phyloP scores from a whole-genome alignment of 2,888 invertebrate genomes.

The Lasioglossum lativentre region DNA sequence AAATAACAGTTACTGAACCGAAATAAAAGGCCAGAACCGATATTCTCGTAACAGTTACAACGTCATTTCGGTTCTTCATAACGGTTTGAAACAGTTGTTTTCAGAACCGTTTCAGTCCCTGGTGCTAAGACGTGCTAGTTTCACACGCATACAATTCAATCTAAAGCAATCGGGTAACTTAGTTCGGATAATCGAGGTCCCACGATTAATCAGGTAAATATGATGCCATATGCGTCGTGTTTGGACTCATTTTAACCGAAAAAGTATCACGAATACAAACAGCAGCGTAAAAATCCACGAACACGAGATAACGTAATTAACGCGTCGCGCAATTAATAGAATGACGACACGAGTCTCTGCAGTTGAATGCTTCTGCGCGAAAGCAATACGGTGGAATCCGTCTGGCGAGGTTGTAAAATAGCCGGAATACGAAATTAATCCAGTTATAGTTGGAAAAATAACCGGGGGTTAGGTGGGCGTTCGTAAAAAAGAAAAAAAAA shows the following conservation, averaged over 20 bases:
- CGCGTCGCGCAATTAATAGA: not conserved
- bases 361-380: not conserved
- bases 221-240: not conserved
- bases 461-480: slow-evolving; percentile 32
- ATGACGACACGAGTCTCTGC: not conserved
- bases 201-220: no score
- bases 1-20: no score
- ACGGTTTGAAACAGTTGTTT: no score
- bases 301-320: not conserved
- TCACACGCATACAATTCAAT: no score
- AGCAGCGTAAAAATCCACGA: not conserved
- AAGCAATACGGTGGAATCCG: not conserved
- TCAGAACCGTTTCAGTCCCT: no score
- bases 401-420: not conserved
- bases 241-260: not conserved
- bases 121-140: no score
- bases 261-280: not conserved
- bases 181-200: not conserved
- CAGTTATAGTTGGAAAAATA: slow-evolving; percentile 33
- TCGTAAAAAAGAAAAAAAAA: not conserved
- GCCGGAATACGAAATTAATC: slow-evolving; percentile 26
- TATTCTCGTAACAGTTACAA: no score
- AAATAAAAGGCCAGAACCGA: no score
- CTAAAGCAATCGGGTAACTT: no score
- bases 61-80: no score